phyloP scores from a whole-genome alignment of 2,888 invertebrate genomes.

The Sphinx pinastri region DNA sequence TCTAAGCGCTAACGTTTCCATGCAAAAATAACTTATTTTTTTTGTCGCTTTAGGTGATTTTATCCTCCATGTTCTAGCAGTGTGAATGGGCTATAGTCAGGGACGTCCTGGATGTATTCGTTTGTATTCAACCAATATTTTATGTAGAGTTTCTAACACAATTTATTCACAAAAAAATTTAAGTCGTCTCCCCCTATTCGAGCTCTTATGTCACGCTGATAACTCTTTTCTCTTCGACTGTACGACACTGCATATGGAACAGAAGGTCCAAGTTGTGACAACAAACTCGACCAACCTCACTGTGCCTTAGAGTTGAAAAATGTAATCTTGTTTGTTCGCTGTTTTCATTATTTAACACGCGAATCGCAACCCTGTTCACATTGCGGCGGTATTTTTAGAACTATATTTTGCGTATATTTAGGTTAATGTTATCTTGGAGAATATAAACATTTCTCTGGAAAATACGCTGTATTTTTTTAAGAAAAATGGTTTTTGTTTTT shows the following conservation, averaged over 20 bases:
- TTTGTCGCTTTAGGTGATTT: too few species aligned
- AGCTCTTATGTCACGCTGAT: neutral
- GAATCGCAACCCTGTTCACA: neutral
- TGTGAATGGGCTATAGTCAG: too few species aligned
- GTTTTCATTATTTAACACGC: slow-evolving; percentile 38
- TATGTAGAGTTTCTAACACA: too few species aligned
- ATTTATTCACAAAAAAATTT: too few species aligned
- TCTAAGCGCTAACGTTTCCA: too few species aligned
- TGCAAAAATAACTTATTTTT: too few species aligned
- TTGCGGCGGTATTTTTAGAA: neutral
- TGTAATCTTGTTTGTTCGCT: slow-evolving; percentile 48
- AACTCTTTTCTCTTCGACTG: slow-evolving; percentile 36
- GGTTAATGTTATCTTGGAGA: slow-evolving; percentile 14
- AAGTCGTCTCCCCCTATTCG: too few species aligned
- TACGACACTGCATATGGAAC: slow-evolving; percentile 51
- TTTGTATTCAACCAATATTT: too few species aligned
- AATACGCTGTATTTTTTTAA: too few species aligned
- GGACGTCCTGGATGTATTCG: too few species aligned
- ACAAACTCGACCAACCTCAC: slow-evolving; percentile 49
- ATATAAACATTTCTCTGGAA: neutral
- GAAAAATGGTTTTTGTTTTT: neutral
- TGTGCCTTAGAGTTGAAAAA: slow-evolving; percentile 48
- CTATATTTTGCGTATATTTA: slow-evolving; percentile 7
- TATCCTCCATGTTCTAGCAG: too few species aligned
- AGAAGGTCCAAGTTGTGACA: slow-evolving; percentile 46